Conservation (phyloP, 2,888 invertebrate species). For the Diarsia brunnea region DNA sequence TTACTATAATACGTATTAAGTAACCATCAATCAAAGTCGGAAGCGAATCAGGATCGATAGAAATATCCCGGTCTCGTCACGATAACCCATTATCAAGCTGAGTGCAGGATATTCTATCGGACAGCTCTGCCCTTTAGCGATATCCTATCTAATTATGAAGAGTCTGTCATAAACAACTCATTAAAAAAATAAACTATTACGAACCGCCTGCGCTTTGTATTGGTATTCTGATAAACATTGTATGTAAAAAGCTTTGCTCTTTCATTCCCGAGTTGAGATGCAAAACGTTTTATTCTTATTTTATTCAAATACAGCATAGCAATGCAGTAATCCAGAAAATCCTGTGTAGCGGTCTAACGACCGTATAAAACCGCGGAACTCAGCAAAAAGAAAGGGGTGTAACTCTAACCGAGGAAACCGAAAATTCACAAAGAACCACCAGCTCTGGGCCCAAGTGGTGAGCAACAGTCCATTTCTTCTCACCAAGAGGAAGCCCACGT, state of each 20-base stretch:
- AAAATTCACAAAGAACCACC: not conserved
- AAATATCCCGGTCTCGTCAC: slow-evolving; percentile 5
- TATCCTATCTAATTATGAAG: slow-evolving; percentile 34
- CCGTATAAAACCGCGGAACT: not conserved
- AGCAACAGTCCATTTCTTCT: not conserved
- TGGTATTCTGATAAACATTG: not conserved
- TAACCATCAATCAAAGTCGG: slow-evolving; percentile 13
- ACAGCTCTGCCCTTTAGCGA: slow-evolving; percentile 25
- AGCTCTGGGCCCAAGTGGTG: not conserved
- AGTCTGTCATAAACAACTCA: not conserved
- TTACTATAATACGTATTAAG: no score
- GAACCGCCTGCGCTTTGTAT: not conserved
- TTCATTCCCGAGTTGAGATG: not conserved
- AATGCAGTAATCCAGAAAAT: not conserved
- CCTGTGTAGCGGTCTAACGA: not conserved
- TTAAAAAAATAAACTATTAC: slow-evolving; percentile 3
- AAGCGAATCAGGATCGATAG: slow-evolving; percentile 4
- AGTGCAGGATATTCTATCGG: slow-evolving; percentile 47
- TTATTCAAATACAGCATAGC: not conserved
- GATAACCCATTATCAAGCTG: slow-evolving; percentile 37
- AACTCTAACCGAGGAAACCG: no score
- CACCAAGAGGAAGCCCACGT: no score
- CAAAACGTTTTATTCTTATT: no score
- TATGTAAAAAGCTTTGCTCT: not conserved
- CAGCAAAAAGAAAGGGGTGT: not conserved